A percentile compares a stretch with the other conserved stretches of the same genome.
Evolutionary conservation across 2,888 invertebrate genomes (phyloP).

Genomic region (Dynastes hyllus): DNA sequence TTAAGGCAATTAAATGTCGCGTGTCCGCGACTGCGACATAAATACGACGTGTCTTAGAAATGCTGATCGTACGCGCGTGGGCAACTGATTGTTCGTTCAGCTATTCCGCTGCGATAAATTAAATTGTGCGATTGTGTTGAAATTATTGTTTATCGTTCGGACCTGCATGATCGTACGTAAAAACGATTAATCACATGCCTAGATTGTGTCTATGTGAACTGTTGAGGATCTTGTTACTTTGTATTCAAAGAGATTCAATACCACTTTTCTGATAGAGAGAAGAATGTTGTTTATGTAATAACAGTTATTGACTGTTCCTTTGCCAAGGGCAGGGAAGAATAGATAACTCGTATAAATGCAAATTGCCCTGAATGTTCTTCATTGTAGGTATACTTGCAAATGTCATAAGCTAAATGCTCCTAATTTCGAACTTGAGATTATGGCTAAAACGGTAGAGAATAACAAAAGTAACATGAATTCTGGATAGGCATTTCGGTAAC

Average conservation of each 20-base stretch:
- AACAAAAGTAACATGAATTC: too few species aligned
- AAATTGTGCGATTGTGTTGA: conserved; percentile 50
- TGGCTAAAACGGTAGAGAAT: too few species aligned
- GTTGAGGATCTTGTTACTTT: neutral
- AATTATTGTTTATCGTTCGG: conserved; percentile 52
- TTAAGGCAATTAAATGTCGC: conserved; percentile 56
- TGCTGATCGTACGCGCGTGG: conserved; percentile 50
- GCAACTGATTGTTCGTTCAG: conserved; percentile 50
- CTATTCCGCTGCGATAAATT: conserved; percentile 48
- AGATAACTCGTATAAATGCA: too few species aligned
- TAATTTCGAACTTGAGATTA: too few species aligned
- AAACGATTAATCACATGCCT: conserved; percentile 34
- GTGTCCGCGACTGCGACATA: conserved; percentile 53
- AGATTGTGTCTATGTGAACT: conserved; percentile 17
- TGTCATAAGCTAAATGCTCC: too few species aligned
- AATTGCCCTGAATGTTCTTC: too few species aligned
- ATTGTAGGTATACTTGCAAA: too few species aligned
- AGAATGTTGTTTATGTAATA: too few species aligned
- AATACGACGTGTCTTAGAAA: conserved; percentile 53
- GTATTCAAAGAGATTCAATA: neutral
- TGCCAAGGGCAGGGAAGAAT: too few species aligned
- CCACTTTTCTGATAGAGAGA: too few species aligned
- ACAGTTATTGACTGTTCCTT: too few species aligned
- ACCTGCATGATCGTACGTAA: conserved; percentile 3
- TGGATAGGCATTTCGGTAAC: too few species aligned